phyloP scores from a whole-genome alignment of 2,888 invertebrate species.

The Nebria brevicollis region DNA sequence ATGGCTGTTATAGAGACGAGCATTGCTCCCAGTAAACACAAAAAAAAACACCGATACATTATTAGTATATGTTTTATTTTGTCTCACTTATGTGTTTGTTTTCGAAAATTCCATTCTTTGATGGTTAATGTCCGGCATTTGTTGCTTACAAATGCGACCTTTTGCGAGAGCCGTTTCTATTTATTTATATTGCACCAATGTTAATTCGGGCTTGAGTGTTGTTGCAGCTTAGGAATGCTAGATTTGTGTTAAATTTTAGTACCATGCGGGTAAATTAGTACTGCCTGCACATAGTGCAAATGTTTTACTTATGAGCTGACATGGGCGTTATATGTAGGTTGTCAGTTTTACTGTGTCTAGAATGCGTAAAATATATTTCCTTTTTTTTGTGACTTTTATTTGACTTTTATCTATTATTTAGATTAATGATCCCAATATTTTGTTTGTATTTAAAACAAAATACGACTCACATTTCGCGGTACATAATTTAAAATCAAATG shows the following conservation, averaged over 20 bases:
- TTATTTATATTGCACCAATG: neutral
- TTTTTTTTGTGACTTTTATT: no score
- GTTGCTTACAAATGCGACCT: neutral
- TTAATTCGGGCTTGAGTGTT: neutral
- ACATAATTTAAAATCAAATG: no score
- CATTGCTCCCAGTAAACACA: neutral
- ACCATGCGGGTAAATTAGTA: constrained; percentile 11
- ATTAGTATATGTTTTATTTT: neutral
- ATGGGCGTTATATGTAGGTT: constrained; percentile 43
- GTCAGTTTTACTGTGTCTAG: neutral
- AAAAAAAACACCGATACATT: no score
- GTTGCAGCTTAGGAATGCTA: neutral
- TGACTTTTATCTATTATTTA: no score
- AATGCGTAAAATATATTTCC: neutral
- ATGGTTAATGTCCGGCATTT: neutral
- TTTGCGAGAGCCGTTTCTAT: neutral
- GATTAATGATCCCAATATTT: no score
- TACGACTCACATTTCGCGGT: no score
- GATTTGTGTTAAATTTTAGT: constrained; percentile 23
- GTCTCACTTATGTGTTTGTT: neutral
- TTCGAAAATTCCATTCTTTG: neutral
- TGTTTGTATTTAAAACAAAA: no score
- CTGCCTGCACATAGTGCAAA: no score
- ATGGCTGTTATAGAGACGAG: constrained; percentile 40
- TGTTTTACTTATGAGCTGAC: neutral